These are phyloP conservation scores for Syngnathus typhle DNA, from an alignment of 2,113 vertebrate species.

Conservation along the genomic window DNA sequence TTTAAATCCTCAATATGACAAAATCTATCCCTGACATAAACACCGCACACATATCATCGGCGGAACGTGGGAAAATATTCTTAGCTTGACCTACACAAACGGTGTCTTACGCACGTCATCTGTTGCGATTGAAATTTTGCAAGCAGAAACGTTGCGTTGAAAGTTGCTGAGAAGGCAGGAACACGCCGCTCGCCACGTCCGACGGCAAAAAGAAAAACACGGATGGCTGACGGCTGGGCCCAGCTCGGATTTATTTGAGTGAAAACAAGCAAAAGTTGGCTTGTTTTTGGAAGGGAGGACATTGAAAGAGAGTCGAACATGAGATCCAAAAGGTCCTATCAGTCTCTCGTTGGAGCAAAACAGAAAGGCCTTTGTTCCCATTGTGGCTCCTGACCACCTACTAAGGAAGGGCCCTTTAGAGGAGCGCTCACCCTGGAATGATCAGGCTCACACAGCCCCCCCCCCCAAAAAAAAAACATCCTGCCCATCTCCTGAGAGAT, in stretches of 20 bases:
- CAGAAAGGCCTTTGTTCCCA: conserved; percentile 59
- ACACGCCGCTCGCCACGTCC: background rate
- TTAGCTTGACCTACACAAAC: conserved; percentile 43
- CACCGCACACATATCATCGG: conserved; percentile 29
- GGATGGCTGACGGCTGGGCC: background rate
- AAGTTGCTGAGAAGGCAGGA: background rate
- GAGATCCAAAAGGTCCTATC: background rate
- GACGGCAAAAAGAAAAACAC: background rate
- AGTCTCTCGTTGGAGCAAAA: conserved; percentile 28
- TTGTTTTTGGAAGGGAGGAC: background rate
- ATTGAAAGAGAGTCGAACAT: background rate
- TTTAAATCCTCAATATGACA: conserved; percentile 17
- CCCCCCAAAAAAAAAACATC: conserved; percentile 52
- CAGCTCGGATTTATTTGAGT: background rate
- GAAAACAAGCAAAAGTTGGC: background rate
- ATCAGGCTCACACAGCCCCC: conserved; percentile 53
- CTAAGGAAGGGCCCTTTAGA: conserved; percentile 54
- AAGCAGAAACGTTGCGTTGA: background rate
- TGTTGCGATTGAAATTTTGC: conserved; percentile 5
- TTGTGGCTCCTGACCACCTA: conserved; percentile 71
- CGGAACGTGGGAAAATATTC: conserved; percentile 26
- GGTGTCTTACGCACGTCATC: conserved; percentile 1
- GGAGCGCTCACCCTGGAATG: conserved; percentile 61
- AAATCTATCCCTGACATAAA: conserved; percentile 53
- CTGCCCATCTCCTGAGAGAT: conserved; percentile 72